A percentile compares a stretch with the other conserved stretches of the same genome.
These are phyloP conservation scores for Halocynthia aurantium DNA, from an alignment of 23 tunicate genomes.

Conservation along the genomic window DNA sequence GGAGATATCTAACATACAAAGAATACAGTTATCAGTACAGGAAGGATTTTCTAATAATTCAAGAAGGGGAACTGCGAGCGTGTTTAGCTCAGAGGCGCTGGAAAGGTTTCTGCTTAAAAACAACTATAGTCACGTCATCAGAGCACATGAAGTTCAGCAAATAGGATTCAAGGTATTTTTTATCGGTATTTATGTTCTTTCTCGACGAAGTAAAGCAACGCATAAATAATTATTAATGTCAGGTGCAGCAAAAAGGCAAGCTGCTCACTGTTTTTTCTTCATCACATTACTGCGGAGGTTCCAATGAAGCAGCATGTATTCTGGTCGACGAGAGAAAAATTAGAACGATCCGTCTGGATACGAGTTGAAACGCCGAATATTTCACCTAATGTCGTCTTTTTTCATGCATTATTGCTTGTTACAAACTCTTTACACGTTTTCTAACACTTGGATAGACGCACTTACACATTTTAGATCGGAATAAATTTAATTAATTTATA, in stretches of 20 bases:
- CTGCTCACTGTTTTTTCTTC: constrained; percentile 94
- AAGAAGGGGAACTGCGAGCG: constrained; percentile 70
- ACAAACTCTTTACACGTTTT: no score
- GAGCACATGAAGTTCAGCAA: constrained; percentile 93
- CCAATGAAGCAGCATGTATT: constrained; percentile 93
- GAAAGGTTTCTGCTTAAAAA: constrained; percentile 48
- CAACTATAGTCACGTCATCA: constrained; percentile 81
- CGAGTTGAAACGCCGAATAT: constrained; percentile 21
- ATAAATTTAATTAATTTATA: no score
- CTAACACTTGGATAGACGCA: no score
- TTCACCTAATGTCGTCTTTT: no score
- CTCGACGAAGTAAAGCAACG: neutral
- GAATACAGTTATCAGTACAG: constrained; percentile 19
- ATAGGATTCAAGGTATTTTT: constrained; percentile 78
- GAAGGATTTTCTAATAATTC: constrained; percentile 61
- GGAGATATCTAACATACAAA: neutral
- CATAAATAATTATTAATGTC: neutral
- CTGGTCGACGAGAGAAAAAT: constrained; percentile 83
- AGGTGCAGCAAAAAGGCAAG: constrained; percentile 89
- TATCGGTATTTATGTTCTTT: neutral
- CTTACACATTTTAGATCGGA: no score
- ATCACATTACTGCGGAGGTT: constrained; percentile 86
- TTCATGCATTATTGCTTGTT: no score
- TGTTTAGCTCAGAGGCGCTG: constrained; percentile 73
- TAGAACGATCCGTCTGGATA: constrained; percentile 85